A percentile compares a stretch with the other conserved stretches of the same genome.
Evolutionary conservation across 2,888 invertebrate species (phyloP).

Genomic region (Pocota personata): DNA sequence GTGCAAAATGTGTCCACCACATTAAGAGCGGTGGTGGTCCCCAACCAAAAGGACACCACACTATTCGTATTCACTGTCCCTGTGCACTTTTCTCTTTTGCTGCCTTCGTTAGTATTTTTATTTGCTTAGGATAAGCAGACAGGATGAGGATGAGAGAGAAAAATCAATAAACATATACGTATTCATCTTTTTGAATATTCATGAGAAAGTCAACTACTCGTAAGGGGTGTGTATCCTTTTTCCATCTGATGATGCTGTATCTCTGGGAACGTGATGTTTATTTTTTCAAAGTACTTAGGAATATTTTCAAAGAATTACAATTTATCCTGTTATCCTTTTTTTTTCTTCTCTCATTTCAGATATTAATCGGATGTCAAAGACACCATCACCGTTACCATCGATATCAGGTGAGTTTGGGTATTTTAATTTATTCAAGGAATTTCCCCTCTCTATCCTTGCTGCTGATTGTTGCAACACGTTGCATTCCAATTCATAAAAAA

Average conservation of each 20-base stretch:
- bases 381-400: slow-evolving; percentile 81
- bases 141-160: slow-evolving; percentile 34
- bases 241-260: neutral
- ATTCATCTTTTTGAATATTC: slow-evolving; percentile 72
- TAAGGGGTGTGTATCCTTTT: slow-evolving; percentile 20
- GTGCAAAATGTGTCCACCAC: slow-evolving; percentile 51
- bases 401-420: slow-evolving; percentile 80
- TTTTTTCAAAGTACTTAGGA: slow-evolving; percentile 63
- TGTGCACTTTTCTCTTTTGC: slow-evolving; percentile 15
- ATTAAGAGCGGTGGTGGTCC: neutral
- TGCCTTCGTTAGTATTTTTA: slow-evolving; percentile 51
- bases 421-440: slow-evolving; percentile 58
- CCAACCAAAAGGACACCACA: slow-evolving; percentile 9
- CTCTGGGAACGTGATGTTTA: slow-evolving; percentile 68
- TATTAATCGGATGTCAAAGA: slow-evolving; percentile 82
- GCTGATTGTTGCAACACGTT: slow-evolving; percentile 75
- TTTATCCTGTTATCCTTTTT: slow-evolving; percentile 54
- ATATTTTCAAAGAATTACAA: slow-evolving; percentile 30
- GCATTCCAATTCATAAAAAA: slow-evolving; percentile 29
- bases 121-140: slow-evolving; percentile 71
- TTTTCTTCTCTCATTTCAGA: slow-evolving; percentile 77
- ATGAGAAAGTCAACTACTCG: slow-evolving; percentile 41
- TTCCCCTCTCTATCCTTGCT: slow-evolving; percentile 60
- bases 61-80: neutral
- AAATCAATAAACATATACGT: slow-evolving; percentile 67